phyloP scores from a whole-genome alignment of 2,113 vertebrate genomes.

The Salminus brasiliensis region DNA sequence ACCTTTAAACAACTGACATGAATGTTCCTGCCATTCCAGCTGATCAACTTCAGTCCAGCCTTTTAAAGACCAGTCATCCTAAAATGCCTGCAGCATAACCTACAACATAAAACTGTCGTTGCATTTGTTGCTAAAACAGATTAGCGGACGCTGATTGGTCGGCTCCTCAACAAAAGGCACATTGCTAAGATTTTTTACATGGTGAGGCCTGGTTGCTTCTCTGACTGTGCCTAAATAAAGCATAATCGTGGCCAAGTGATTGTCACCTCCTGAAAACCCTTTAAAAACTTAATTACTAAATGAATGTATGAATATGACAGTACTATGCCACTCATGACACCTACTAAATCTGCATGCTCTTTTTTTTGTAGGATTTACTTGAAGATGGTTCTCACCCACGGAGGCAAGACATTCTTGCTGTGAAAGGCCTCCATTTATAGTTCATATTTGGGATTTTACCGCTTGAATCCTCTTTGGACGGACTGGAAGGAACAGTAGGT shows the following conservation, averaged over 20 bases:
- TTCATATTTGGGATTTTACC: conserved; percentile 39
- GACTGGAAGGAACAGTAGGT: conserved; percentile 42
- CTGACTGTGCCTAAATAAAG: background rate
- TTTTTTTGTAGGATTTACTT: conserved; percentile 71
- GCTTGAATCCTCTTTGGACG: conserved; percentile 3
- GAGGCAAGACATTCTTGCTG: conserved; percentile 37
- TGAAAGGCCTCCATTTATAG: conserved; percentile 38
- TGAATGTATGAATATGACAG: background rate
- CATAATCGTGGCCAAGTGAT: background rate
- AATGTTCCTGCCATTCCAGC: background rate
- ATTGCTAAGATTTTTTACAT: background rate
- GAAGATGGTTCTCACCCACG: conserved; percentile 58
- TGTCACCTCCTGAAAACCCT: background rate
- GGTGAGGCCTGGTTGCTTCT: background rate
- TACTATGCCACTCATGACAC: conserved; percentile 1
- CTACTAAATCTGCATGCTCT: conserved; percentile 49
- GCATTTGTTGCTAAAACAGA: background rate
- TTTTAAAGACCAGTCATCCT: no score
- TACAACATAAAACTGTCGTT: background rate
- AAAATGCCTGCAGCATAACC: background rate
- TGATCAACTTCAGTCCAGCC: no score
- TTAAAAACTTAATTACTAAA: background rate
- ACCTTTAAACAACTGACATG: background rate
- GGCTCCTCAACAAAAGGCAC: background rate
- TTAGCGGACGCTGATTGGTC: background rate